Evolutionary conservation across 2,797 vertebrate genomes (phyloP).

Genomic region (Coregonus suidteri): DNA sequence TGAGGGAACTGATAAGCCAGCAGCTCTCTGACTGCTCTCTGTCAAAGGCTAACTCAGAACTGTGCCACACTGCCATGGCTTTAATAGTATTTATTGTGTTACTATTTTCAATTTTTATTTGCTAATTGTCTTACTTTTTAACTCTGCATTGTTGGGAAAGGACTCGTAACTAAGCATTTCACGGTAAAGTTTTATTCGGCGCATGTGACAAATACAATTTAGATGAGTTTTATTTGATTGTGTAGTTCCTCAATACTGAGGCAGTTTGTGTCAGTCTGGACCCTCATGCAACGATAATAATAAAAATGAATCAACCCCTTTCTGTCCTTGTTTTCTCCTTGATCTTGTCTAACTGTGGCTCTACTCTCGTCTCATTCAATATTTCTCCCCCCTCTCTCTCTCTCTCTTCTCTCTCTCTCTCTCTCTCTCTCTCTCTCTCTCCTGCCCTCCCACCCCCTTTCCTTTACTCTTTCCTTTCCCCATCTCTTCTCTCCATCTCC

Average conservation of each 20-base stretch:
- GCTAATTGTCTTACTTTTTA: not conserved
- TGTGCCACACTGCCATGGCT: not conserved
- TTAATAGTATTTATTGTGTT: not conserved
- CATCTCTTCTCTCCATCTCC: not conserved
- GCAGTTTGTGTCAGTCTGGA: not conserved
- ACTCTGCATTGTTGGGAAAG: no score
- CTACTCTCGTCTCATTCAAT: not conserved
- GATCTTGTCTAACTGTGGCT: no score
- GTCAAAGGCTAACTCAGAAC: not conserved
- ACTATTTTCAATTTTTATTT: not conserved
- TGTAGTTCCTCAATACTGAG: not conserved
- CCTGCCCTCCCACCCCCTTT: not conserved
- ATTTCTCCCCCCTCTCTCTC: no score
- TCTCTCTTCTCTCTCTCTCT: not conserved
- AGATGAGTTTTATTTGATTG: no score
- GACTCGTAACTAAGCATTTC: no score
- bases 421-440: not conserved
- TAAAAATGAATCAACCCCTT: not conserved
- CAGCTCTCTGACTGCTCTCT: not conserved
- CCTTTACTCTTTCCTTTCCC: no score
- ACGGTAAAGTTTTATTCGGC: no score
- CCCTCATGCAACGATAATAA: not conserved
- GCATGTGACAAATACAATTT: no score
- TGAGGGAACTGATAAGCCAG: constrained; percentile 1
- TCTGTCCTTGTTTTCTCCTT: not conserved